Percentiles rank a stretch among this genome's conserved stretches.
These are phyloP conservation scores for Ophion ellenae DNA, from an alignment of 2,888 invertebrate species.

Conservation along the genomic window DNA sequence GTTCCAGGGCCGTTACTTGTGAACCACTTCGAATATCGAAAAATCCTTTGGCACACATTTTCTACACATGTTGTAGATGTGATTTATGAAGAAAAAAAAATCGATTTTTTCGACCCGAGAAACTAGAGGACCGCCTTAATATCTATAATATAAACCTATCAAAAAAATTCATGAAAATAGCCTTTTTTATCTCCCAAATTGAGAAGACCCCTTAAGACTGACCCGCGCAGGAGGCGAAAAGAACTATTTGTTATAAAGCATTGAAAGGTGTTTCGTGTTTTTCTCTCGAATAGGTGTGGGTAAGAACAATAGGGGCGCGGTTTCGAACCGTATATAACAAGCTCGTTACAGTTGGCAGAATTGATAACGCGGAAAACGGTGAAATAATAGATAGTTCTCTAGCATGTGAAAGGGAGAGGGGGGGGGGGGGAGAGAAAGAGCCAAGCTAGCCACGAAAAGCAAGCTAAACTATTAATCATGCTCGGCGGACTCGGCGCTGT, in stretches of 20 bases:
- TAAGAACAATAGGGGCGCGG: constrained; percentile 71
- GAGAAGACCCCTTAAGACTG: neutral
- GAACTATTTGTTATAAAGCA: constrained; percentile 57
- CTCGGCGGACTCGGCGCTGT: constrained; percentile 70
- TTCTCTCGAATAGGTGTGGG: constrained; percentile 6
- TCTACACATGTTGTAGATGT: too few species aligned
- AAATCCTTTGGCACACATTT: too few species aligned
- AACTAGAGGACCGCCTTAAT: too few species aligned
- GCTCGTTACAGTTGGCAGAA: constrained; percentile 73
- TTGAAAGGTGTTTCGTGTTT: constrained; percentile 43
- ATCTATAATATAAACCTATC: too few species aligned
- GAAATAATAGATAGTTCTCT: constrained; percentile 74
- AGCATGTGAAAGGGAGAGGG: constrained; percentile 1
- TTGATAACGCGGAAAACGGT: constrained; percentile 74
- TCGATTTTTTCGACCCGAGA: too few species aligned
- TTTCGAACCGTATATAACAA: constrained; percentile 59
- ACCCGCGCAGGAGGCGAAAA: neutral
- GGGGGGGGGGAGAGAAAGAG: constrained; percentile 12
- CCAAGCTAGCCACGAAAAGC: constrained; percentile 42
- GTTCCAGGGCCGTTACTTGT: too few species aligned
- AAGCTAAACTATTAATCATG: constrained; percentile 74
- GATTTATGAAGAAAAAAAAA: too few species aligned
- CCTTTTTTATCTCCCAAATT: too few species aligned
- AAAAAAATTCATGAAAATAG: constrained; percentile 5
- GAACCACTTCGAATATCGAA: too few species aligned